phyloP scores from a whole-genome alignment of 2,113 vertebrate genomes.

The Dromaius novaehollandiae region DNA sequence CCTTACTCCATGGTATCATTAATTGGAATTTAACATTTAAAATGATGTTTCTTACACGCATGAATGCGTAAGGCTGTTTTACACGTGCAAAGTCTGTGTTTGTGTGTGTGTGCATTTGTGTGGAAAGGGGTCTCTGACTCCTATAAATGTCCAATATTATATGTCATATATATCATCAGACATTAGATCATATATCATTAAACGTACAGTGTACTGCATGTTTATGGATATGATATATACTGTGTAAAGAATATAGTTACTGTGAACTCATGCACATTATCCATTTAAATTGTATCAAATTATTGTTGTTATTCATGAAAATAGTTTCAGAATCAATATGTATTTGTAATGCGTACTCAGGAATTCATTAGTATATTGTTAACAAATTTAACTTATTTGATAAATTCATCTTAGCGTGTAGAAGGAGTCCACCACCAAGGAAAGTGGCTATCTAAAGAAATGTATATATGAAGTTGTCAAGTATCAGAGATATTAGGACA shows the following conservation, averaged over 20 bases:
- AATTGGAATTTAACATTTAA: not conserved
- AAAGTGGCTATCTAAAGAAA: not conserved
- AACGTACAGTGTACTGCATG: rapidly evolving
- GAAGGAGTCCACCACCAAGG: not conserved
- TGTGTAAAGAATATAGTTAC: not conserved
- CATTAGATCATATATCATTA: rapidly evolving
- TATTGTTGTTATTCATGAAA: not conserved
- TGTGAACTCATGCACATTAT: not conserved
- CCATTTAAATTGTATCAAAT: not conserved
- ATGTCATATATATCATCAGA: too few relatives aligned
- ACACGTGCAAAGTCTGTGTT: not conserved
- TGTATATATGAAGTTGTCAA: not conserved
- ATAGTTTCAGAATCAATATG: not conserved
- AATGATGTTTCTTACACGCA: not conserved
- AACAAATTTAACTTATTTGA: not conserved
- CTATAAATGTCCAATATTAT: not conserved
- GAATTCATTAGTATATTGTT: not conserved
- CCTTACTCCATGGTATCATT: not conserved
- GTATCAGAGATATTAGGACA: not conserved
- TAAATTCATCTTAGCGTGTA: not conserved
- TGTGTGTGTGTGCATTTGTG: rapidly evolving
- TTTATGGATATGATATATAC: not conserved
- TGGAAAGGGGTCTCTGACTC: not conserved
- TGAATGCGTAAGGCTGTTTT: not conserved
- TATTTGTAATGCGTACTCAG: not conserved